Evolutionary conservation across 2,888 invertebrate genomes (phyloP).

Genomic region (Catotricha subobsoleta): DNA sequence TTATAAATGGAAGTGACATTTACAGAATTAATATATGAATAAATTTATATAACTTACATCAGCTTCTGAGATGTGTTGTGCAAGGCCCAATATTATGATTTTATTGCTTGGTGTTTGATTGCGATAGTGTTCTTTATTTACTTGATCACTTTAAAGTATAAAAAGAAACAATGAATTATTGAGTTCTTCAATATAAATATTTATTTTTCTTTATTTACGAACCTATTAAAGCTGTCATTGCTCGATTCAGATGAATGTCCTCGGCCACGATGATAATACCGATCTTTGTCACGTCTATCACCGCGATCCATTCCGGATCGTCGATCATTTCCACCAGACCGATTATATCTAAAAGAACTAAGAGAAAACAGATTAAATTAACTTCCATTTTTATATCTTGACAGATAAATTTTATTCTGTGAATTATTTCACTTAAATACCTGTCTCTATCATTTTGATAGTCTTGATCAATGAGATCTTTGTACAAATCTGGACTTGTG

Average conservation of each 20-base stretch:
- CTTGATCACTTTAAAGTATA: slow-evolving; percentile 16
- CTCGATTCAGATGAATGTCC: slow-evolving; percentile 3
- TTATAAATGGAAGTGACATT: neutral
- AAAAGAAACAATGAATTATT: neutral
- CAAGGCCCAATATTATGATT: slow-evolving; percentile 55
- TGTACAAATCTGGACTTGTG: slow-evolving; percentile 21
- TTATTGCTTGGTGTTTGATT: slow-evolving; percentile 46
- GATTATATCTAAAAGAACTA: neutral
- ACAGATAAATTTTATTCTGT: neutral
- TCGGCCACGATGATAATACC: slow-evolving; percentile 1
- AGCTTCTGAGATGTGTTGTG: slow-evolving; percentile 56
- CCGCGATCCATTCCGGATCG: slow-evolving; percentile 10
- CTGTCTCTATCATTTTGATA: slow-evolving; percentile 20
- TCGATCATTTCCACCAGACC: neutral
- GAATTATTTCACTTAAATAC: no score
- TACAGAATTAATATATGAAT: neutral
- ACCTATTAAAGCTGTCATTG: slow-evolving; percentile 8
- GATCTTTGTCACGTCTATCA: slow-evolving; percentile 13
- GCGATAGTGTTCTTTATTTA: slow-evolving; percentile 33
- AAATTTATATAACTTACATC: slow-evolving; percentile 37
- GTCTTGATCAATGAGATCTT: slow-evolving; percentile 26
- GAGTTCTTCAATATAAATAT: neutral
- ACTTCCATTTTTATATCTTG: neutral
- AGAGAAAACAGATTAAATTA: neutral
- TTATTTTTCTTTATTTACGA: neutral